These are phyloP conservation scores for Varanus salvator DNA, from an alignment of 2,113 vertebrate genomes.

Conservation along the genomic window DNA sequence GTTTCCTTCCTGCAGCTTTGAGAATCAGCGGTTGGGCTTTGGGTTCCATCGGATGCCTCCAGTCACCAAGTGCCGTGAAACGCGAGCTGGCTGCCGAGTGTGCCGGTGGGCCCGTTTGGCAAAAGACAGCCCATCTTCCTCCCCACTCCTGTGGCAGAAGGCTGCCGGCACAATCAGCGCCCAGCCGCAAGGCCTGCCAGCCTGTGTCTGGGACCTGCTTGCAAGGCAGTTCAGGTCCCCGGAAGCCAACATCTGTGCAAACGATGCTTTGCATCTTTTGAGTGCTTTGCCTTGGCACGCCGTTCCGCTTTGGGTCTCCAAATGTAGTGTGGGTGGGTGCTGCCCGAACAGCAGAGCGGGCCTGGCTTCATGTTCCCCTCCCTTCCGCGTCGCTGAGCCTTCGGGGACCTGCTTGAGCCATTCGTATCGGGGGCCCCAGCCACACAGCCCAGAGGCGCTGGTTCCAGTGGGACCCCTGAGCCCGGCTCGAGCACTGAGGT, in stretches of 20 bases:
- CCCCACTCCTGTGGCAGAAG: rapidly evolving
- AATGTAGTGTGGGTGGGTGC: slow-evolving; percentile 16
- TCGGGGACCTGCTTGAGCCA: too few species aligned
- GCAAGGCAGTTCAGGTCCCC: slow-evolving; percentile 62
- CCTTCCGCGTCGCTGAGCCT: not conserved
- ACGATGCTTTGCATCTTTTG: too few species aligned
- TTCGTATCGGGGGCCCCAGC: not conserved
- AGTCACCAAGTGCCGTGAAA: slow-evolving; percentile 1
- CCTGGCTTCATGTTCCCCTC: not conserved
- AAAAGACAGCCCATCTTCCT: not conserved
- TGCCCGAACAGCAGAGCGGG: slow-evolving; percentile 25
- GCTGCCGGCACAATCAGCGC: slow-evolving; percentile 37
- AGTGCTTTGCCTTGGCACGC: slow-evolving; percentile 30
- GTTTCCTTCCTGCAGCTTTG: not conserved
- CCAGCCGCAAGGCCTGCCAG: slow-evolving; percentile 45
- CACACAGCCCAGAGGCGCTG: not conserved
- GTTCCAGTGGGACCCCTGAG: not conserved
- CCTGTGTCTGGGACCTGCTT: slow-evolving; percentile 54
- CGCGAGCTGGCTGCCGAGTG: not conserved
- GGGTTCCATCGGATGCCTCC: not conserved
- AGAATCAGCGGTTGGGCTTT: not conserved
- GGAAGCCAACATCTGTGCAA: slow-evolving; percentile 61
- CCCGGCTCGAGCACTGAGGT: not conserved
- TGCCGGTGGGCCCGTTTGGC: too few species aligned
- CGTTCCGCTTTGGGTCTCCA: slow-evolving; percentile 37